Conservation (phyloP, 2,888 invertebrate species). For the Heliconius charithonia region DNA sequence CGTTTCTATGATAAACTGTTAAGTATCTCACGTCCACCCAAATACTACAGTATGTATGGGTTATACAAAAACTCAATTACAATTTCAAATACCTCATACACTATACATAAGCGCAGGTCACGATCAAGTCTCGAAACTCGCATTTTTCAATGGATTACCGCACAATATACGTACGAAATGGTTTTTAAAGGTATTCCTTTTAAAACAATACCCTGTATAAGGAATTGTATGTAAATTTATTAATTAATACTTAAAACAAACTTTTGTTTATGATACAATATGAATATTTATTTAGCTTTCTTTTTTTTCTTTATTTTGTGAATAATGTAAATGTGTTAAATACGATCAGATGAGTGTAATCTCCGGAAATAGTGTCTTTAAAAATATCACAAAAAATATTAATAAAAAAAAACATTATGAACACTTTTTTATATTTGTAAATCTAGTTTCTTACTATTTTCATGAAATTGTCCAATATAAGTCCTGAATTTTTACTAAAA, state of each 20-base stretch:
- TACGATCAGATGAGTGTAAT: neutral
- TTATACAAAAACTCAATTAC: constrained; percentile 14
- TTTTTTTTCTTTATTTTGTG: constrained; percentile 5
- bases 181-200: constrained; percentile 48
- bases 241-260: constrained; percentile 49
- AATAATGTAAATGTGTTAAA: neutral
- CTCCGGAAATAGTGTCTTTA: neutral
- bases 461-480: neutral
- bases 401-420: neutral
- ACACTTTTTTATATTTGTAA: neutral
- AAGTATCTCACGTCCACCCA: neutral
- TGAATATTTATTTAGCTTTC: constrained; percentile 26
- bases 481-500: constrained; percentile 1
- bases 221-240: constrained; percentile 69
- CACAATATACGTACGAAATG: constrained; percentile 63
- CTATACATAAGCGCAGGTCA: constrained; percentile 66
- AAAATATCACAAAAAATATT: neutral
- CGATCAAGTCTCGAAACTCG: constrained; percentile 78
- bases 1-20: neutral
- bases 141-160: constrained; percentile 76
- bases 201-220: constrained; percentile 39
- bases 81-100: constrained; percentile 26
- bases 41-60: constrained; percentile 2
- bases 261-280: constrained; percentile 27
- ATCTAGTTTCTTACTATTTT: neutral